Percentiles rank a stretch among this genome's conserved stretches.
These are phyloP conservation scores for Eubasilissa splendida DNA, from an alignment of 2,888 invertebrate species.

Conservation along the genomic window DNA sequence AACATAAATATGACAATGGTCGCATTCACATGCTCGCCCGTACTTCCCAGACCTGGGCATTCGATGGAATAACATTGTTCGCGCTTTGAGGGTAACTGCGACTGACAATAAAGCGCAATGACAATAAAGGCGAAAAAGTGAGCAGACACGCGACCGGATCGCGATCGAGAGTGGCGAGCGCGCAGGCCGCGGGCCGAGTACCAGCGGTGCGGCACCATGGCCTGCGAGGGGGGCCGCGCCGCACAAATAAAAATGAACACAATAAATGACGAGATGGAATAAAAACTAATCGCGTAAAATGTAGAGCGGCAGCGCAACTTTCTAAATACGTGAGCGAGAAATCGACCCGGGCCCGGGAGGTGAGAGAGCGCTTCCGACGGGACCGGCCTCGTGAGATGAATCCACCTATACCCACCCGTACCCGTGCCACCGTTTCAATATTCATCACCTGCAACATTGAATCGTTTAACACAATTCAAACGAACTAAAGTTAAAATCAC, in stretches of 20 bases:
- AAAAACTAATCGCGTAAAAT: conserved; percentile 35
- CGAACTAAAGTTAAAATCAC: too few species aligned
- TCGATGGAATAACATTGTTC: too few species aligned
- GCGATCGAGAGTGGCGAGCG: conserved; percentile 21
- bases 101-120: neutral
- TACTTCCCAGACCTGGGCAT: too few species aligned
- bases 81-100: too few species aligned
- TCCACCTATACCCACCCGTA: too few species aligned
- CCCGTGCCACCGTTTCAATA: too few species aligned
- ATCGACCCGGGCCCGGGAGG: conserved; percentile 39
- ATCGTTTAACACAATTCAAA: too few species aligned
- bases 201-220: neutral
- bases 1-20: too few species aligned
- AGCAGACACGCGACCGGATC: conserved; percentile 17
- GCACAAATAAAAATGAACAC: conserved; percentile 20
- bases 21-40: too few species aligned
- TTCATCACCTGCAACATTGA: too few species aligned
- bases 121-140: conserved; percentile 18
- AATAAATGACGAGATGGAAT: conserved; percentile 10
- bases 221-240: conserved; percentile 9
- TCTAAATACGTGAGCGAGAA: conserved; percentile 50
- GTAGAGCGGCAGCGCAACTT: conserved; percentile 49
- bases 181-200: neutral
- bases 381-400: neutral
- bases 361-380: conserved; percentile 21